Conservation (phyloP, 2,113 vertebrate genomes). For the Panthera leo region DNA sequence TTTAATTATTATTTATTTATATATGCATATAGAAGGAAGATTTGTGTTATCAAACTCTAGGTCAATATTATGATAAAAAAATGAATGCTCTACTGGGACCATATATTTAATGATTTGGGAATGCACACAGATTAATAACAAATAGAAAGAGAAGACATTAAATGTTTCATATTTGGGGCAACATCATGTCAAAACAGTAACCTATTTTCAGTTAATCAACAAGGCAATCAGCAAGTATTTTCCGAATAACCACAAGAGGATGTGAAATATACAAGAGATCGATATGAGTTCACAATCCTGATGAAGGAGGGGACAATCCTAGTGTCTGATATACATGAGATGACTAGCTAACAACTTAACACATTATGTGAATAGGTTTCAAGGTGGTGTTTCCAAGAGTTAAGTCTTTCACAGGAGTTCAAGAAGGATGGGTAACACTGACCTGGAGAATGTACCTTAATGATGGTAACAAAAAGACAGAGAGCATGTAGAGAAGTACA, state of each 20-base stretch:
- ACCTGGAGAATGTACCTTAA: background rate
- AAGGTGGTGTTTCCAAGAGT: background rate
- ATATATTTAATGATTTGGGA: slow-evolving; percentile 18
- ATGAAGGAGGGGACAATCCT: background rate
- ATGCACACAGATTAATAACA: background rate
- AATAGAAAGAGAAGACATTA: background rate
- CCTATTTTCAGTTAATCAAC: slow-evolving; percentile 31
- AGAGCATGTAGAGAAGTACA: background rate
- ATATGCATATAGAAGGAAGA: background rate
- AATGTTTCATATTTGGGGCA: background rate
- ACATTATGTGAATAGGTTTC: background rate
- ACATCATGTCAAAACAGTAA: background rate
- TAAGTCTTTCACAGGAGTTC: background rate
- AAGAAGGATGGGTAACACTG: background rate
- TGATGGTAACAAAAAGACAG: background rate
- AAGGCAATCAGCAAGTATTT: background rate
- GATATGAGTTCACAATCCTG: background rate
- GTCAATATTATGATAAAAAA: background rate
- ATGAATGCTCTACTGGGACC: background rate
- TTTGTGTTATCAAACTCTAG: background rate
- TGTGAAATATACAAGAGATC: background rate
- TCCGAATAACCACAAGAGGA: background rate
- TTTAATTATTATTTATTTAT: slow-evolving; percentile 19
- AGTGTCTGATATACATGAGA: background rate
- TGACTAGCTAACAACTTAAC: background rate